Evolutionary conservation across 2,888 invertebrate genomes (phyloP).

Genomic region (Aricia artaxerxes): DNA sequence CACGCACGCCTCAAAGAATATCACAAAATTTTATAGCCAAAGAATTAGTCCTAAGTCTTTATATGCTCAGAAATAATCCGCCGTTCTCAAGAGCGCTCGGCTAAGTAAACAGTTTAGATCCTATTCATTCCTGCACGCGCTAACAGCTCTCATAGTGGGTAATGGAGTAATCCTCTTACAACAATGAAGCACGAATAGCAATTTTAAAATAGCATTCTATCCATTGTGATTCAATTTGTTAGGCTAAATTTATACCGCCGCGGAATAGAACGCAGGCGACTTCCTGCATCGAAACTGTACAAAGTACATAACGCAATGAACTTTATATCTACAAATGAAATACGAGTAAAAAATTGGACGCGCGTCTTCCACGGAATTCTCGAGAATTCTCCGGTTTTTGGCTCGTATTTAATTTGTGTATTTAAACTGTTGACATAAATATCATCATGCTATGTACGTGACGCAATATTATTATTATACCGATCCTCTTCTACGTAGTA

Average conservation of each 20-base stretch:
- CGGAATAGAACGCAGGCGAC: no score
- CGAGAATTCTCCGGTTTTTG: no score
- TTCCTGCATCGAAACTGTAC: no score
- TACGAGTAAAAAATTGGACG: no score
- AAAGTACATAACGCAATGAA: no score
- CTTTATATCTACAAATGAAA: no score
- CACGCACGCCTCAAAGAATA: not conserved
- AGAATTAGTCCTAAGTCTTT: not conserved
- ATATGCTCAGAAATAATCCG: not conserved
- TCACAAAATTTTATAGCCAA: not conserved
- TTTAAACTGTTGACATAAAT: no score
- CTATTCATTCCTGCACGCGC: not conserved
- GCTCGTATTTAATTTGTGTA: no score
- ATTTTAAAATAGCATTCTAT: not conserved
- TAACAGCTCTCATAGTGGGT: not conserved
- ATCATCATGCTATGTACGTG: no score
- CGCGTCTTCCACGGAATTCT: no score
- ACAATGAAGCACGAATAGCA: not conserved
- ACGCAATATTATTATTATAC: no score
- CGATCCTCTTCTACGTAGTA: no score
- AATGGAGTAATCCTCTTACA: constrained; percentile 18
- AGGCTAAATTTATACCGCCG: not conserved
- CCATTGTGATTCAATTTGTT: not conserved
- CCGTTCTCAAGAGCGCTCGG: not conserved
- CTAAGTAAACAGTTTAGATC: constrained; percentile 15